phyloP scores from a whole-genome alignment of 2,113 vertebrate species.

The Rhynchomys soricoides region DNA sequence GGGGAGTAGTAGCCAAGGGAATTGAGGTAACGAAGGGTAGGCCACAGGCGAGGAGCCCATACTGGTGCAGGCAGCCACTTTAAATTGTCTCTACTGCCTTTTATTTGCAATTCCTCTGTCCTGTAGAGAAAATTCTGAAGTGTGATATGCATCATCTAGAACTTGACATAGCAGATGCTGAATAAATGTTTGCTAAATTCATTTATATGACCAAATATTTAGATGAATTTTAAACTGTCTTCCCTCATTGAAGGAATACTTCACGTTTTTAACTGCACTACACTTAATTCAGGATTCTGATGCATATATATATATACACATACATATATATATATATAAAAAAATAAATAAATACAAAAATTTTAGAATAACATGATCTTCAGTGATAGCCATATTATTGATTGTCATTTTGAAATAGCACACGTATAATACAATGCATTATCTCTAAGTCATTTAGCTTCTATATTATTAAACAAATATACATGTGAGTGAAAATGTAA shows the following conservation, averaged over 20 bases:
- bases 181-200: conserved; percentile 9
- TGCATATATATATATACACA: background rate
- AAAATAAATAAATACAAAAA: background rate
- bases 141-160: background rate
- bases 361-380: conserved; percentile 19
- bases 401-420: conserved; percentile 46
- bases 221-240: conserved; percentile 18
- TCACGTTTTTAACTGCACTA: conserved; percentile 32
- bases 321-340: background rate
- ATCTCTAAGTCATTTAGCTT: conserved; percentile 3
- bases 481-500: background rate
- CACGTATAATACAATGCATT: conserved; percentile 17
- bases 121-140: background rate
- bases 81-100: background rate
- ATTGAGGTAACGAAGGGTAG: background rate
- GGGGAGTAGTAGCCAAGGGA: background rate
- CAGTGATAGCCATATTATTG: background rate
- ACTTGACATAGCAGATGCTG: background rate
- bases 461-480: conserved; percentile 5
- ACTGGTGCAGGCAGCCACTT: background rate
- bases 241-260: background rate
- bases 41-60: background rate
- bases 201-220: conserved; percentile 19
- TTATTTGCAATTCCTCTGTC: conserved; percentile 36
- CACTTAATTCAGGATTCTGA: conserved; percentile 2